These are phyloP conservation scores for Drosophila neocordata DNA, from an alignment of 1,140 invertebrate genomes.

Conservation along the genomic window DNA sequence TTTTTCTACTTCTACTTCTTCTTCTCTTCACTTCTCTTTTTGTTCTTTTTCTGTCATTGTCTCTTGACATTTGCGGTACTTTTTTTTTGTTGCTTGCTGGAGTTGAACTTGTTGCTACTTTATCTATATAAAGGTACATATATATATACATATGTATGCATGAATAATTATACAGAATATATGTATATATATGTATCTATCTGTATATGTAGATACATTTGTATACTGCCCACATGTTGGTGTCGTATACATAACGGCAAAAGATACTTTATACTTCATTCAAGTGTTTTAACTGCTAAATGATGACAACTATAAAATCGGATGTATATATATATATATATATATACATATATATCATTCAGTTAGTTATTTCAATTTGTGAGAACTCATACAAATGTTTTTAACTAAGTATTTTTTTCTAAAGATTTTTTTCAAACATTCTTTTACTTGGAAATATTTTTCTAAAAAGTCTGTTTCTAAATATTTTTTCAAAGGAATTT, in stretches of 20 bases:
- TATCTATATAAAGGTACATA: not conserved
- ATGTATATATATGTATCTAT: slow-evolving; percentile 33
- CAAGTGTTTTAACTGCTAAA: slow-evolving; percentile 4
- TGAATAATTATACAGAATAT: too few relatives aligned
- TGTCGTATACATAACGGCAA: not conserved
- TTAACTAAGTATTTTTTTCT: too few relatives aligned
- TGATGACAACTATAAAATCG: not conserved
- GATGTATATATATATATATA: not conserved
- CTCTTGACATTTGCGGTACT: slow-evolving; percentile 66
- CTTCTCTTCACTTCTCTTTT: slow-evolving; percentile 9
- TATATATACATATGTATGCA: slow-evolving; percentile 32
- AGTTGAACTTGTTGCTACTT: slow-evolving; percentile 68
- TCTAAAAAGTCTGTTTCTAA: too few relatives aligned
- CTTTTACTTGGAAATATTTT: too few relatives aligned
- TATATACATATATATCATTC: not conserved
- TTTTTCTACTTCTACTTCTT: slow-evolving; percentile 3
- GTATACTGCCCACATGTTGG: slow-evolving; percentile 30
- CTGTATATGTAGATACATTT: slow-evolving; percentile 16
- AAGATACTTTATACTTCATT: not conserved
- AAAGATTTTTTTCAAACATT: not conserved
- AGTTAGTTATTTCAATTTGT: not conserved
- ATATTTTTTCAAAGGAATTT: too few relatives aligned
- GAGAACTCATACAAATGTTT: too few relatives aligned
- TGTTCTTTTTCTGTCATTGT: slow-evolving; percentile 45
- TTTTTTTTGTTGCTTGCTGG: slow-evolving; percentile 69